These are phyloP conservation scores for Plemyria rubiginata DNA, from an alignment of 2,888 invertebrate genomes.

Conservation along the genomic window DNA sequence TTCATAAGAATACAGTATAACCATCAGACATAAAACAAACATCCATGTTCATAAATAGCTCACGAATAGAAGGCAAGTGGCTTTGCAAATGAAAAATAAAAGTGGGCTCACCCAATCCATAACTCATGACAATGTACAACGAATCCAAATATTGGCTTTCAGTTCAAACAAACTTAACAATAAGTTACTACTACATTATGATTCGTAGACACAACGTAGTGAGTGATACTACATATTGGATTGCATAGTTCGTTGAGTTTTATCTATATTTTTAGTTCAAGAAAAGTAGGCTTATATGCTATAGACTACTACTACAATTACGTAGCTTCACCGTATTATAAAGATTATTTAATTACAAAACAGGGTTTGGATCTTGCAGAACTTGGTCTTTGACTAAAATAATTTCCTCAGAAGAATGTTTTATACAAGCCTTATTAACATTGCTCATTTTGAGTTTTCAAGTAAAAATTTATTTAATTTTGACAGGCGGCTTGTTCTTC, in stretches of 20 bases:
- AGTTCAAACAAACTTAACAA: slow-evolving; percentile 62
- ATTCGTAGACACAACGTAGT: slow-evolving; percentile 35
- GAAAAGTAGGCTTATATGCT: background rate
- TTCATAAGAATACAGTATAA: too few relatives aligned
- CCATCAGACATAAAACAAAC: too few relatives aligned
- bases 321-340: too few relatives aligned
- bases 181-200: slow-evolving; percentile 42
- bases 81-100: slow-evolving; percentile 55
- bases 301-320: too few relatives aligned
- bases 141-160: slow-evolving; percentile 64
- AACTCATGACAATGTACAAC: slow-evolving; percentile 80
- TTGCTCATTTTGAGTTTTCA: slow-evolving; percentile 38
- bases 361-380: background rate
- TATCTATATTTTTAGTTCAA: background rate
- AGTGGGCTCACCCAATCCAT: slow-evolving; percentile 72
- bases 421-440: slow-evolving; percentile 41
- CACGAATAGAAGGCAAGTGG: background rate
- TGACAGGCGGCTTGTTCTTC: slow-evolving; percentile 42
- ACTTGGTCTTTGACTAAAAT: slow-evolving; percentile 9
- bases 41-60: background rate
- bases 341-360: background rate
- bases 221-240: background rate
- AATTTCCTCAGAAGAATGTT: slow-evolving; percentile 35
- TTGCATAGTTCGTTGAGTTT: background rate
- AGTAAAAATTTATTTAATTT: slow-evolving; percentile 51